Evolutionary conservation across 1,140 invertebrate genomes (phyloP).

Genomic region (Ephestia elutella): DNA sequence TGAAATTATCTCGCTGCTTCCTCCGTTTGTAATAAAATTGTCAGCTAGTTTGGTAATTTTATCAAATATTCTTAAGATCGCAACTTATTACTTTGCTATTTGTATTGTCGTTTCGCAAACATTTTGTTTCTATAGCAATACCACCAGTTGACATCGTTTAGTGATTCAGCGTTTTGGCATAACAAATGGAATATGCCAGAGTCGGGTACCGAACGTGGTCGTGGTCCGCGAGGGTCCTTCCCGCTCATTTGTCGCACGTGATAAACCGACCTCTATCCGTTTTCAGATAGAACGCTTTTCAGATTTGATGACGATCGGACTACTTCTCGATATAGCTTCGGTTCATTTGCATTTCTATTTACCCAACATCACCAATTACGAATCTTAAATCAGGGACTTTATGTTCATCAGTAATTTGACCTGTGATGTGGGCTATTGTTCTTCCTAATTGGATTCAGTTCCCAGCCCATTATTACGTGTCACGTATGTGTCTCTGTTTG

Average conservation of each 20-base stretch:
- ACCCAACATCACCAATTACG: slow-evolving; percentile 7
- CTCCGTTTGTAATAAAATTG: background rate
- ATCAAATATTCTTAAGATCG: too few species aligned
- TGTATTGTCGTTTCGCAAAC: too few species aligned
- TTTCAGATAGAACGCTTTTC: slow-evolving; percentile 13
- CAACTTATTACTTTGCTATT: too few species aligned
- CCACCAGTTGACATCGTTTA: background rate
- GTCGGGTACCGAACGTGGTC: slow-evolving; percentile 24
- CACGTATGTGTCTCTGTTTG: background rate
- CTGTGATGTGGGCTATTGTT: background rate
- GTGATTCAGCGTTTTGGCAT: slow-evolving; percentile 14
- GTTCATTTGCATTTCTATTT: background rate
- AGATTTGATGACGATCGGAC: background rate
- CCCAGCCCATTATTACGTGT: background rate
- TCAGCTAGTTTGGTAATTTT: background rate
- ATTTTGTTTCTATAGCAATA: too few species aligned
- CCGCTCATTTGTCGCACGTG: slow-evolving; percentile 27
- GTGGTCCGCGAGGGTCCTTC: slow-evolving; percentile 11
- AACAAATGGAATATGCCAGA: slow-evolving; percentile 1
- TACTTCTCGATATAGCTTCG: background rate
- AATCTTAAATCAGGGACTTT: background rate
- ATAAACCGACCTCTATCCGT: slow-evolving; percentile 18
- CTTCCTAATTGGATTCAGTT: background rate
- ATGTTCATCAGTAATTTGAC: background rate
- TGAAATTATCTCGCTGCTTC: slow-evolving; percentile 20